Evolutionary conservation across 2,888 invertebrate species (phyloP), one percentile per base, ranked within the genome.

Genomic region (Reticulitermes lucifugus): DNA sequence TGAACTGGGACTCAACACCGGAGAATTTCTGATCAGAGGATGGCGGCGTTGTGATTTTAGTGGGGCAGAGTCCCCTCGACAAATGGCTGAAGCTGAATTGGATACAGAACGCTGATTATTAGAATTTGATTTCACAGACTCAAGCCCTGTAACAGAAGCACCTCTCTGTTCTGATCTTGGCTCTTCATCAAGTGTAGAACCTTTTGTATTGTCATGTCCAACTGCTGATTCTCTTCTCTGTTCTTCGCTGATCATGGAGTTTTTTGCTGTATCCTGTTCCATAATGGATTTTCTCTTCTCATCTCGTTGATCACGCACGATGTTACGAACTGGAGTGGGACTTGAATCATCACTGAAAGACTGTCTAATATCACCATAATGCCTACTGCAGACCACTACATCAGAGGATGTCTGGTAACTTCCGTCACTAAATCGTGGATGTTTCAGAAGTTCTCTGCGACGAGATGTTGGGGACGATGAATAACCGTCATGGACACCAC

Each of bases 271-370:
- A 22, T 41, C 77, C 3, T 73, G 5, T 73, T 73, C 41, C 46
- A n/a, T 51, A n/a, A 77, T n/a, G 46, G 43, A 18, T 70, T 70
- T 81, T n/a, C 14, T 25, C 22, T 60, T 41, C 5, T 81, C 43
- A 21, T 81, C 81, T 12, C 21, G 65, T n/a, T 43, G 43, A 25
- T 22, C 22, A 43, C 41, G 25, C 18, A 41, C n/a, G 35, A 21
- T 80, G 21, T 60, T 81, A 21, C 70, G 43, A 9, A 43, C 70
- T 43, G 46, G 65, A 10, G 81, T 65, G 21, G 81, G 81, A 21
- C 70, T 81, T 14, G 81, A 81, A 46, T 81, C 81, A 25, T 81
- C 81, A 43, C 81, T 81, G 55, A 81, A 81, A 2, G 81, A 81
- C 41, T 81, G 81, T 25, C 81, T 81, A 12, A 81, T 14, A 18